A percentile compares a stretch with the other conserved stretches of the same genome.
Conservation (phyloP, 2,888 invertebrate species). For the Aphodius sticticus region DNA sequence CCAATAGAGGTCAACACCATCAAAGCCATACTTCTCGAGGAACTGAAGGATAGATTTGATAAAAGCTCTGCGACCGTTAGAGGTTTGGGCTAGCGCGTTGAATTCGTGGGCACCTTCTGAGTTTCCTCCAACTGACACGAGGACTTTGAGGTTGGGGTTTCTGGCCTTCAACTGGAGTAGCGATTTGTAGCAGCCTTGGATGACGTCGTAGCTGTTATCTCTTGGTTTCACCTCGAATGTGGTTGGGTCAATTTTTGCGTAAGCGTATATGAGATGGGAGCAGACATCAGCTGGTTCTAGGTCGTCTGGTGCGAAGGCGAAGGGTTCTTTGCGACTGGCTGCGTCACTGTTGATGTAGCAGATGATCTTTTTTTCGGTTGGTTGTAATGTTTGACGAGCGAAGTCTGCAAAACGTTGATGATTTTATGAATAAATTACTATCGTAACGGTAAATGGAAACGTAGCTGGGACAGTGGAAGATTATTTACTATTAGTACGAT, state of each 20-base stretch:
- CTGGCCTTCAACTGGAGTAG: conserved; percentile 72
- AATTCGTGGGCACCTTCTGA: conserved; percentile 70
- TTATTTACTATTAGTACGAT: no score
- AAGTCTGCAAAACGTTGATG: not conserved
- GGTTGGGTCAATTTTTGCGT: conserved; percentile 74
- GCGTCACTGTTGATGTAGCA: conserved; percentile 77
- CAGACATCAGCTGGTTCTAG: conserved; percentile 68
- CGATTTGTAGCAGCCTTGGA: conserved; percentile 78
- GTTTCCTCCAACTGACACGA: conserved; percentile 79
- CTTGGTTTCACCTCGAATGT: conserved; percentile 68
- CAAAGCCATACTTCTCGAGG: conserved; percentile 74
- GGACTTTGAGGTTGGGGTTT: conserved; percentile 72
- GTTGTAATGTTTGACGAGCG: not conserved
- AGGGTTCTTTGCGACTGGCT: conserved; percentile 71
- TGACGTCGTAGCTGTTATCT: conserved; percentile 75
- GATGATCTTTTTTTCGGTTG: conserved; percentile 60
- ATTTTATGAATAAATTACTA: no score
- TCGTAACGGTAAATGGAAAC: no score
- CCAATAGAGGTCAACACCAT: conserved; percentile 85
- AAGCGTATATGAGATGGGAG: conserved; percentile 78
- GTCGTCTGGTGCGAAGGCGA: conserved; percentile 70
- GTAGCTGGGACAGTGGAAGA: no score
- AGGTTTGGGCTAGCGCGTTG: conserved; percentile 68
- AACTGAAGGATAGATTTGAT: conserved; percentile 71
- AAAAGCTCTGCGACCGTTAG: conserved; percentile 65